Conservation (phyloP, 2,888 invertebrate species). For the Lydus trimaculatus region DNA sequence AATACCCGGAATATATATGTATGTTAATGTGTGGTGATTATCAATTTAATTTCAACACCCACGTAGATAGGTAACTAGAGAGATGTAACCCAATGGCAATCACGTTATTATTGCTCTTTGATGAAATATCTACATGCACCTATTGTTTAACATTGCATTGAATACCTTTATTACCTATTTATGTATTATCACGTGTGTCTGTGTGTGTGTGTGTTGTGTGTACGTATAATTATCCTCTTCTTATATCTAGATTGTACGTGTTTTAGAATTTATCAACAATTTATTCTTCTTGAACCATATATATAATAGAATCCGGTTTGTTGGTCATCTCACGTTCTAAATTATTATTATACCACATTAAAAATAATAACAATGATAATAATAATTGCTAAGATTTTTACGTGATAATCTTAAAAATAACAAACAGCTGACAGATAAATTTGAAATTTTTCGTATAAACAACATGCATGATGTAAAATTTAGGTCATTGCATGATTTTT, state of each 20-base stretch:
- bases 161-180: not conserved
- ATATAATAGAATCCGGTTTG: not conserved
- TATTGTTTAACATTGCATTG: not conserved
- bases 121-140: not conserved
- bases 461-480: not conserved
- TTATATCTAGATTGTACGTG: not conserved
- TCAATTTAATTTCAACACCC: not conserved
- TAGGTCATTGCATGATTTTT: not conserved
- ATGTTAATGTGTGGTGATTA: not conserved
- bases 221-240: too few relatives aligned
- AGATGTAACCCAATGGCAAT: constrained; percentile 1
- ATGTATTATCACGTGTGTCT: not conserved
- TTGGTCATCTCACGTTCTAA: not conserved
- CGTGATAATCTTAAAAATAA: not conserved
- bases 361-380: not conserved
- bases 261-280: not conserved
- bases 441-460: not conserved
- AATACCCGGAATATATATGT: not conserved
- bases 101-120: not conserved
- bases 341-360: not conserved
- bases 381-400: not conserved
- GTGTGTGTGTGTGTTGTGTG: not conserved
- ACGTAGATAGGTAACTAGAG: not conserved
- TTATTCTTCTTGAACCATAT: not conserved
- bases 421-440: not conserved